Evolutionary conservation across 2,888 invertebrate species (phyloP).

Genomic region (Ophraella communa): DNA sequence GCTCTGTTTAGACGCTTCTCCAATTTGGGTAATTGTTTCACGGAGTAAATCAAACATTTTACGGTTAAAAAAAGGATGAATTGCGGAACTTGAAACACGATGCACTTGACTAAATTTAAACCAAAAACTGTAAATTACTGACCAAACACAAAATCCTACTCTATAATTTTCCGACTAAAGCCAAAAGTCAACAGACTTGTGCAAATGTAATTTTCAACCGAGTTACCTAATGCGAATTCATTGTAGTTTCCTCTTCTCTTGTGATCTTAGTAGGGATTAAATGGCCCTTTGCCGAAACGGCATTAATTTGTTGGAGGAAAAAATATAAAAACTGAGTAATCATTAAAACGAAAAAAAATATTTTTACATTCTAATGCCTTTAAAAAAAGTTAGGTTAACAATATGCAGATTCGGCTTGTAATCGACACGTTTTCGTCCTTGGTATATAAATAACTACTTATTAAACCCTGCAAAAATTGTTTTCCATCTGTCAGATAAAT

Average conservation of each 20-base stretch:
- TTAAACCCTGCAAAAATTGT: too few relatives aligned
- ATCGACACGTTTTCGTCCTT: too few relatives aligned
- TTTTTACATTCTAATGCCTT: too few relatives aligned
- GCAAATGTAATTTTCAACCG: conserved; percentile 20
- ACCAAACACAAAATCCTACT: conserved; percentile 32
- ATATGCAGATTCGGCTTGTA: too few relatives aligned
- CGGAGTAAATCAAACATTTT: not conserved
- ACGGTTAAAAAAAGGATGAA: not conserved
- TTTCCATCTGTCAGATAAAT: too few relatives aligned
- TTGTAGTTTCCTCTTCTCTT: conserved; percentile 18
- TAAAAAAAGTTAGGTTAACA: too few relatives aligned
- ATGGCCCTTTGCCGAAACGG: too few relatives aligned
- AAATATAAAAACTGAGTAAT: too few relatives aligned
- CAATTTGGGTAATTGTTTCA: not conserved
- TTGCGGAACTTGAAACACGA: conserved; percentile 24
- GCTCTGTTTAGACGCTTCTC: not conserved
- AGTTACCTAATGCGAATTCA: conserved; percentile 22
- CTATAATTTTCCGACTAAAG: conserved; percentile 32
- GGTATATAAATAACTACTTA: too few relatives aligned
- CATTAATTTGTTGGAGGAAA: too few relatives aligned
- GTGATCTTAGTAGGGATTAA: not conserved
- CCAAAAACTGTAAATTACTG: conserved; percentile 35
- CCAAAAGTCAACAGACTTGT: conserved; percentile 32
- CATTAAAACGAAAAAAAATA: too few relatives aligned
- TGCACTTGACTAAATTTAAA: conserved; percentile 38